These are phyloP conservation scores for Lutjanus erythropterus DNA, from an alignment of 2,113 vertebrate species.

Conservation along the genomic window DNA sequence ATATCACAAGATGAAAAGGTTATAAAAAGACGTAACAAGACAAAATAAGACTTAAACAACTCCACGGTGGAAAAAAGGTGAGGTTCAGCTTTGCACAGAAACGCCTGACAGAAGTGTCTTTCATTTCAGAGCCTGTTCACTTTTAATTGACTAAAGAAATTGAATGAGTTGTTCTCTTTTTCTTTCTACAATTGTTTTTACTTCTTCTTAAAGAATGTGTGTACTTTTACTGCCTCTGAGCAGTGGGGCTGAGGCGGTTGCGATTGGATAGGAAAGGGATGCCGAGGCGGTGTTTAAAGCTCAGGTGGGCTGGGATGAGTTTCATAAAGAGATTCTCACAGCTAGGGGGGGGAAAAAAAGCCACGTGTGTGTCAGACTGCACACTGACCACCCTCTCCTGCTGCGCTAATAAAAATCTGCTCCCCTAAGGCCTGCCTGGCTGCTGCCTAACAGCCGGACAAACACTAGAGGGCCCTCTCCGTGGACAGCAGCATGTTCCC, in stretches of 20 bases:
- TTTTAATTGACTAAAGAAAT: too few species aligned
- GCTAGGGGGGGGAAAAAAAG: background rate
- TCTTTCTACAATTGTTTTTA: too few species aligned
- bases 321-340: conserved; percentile 35
- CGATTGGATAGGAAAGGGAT: background rate
- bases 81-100: too few species aligned
- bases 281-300: background rate
- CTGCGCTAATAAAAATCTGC: conserved; percentile 43
- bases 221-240: too few species aligned
- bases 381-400: conserved; percentile 19
- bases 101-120: too few species aligned
- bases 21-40: too few species aligned
- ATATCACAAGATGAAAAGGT: too few species aligned
- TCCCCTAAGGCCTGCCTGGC: conserved; percentile 40
- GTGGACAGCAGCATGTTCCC: conserved; percentile 50
- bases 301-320: conserved; percentile 15
- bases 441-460: conserved; percentile 73
- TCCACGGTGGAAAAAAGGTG: too few species aligned
- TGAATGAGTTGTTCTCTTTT: too few species aligned
- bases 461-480: conserved; percentile 95
- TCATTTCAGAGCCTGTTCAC: too few species aligned
- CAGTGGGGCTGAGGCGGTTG: background rate
- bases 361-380: conserved; percentile 22
- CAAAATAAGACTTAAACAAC: too few species aligned
- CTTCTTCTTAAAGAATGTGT: too few species aligned